Evolutionary conservation across 1,140 invertebrate species (phyloP), one percentile per base, ranked within the genome.

Genomic region (Popillia japonica): DNA sequence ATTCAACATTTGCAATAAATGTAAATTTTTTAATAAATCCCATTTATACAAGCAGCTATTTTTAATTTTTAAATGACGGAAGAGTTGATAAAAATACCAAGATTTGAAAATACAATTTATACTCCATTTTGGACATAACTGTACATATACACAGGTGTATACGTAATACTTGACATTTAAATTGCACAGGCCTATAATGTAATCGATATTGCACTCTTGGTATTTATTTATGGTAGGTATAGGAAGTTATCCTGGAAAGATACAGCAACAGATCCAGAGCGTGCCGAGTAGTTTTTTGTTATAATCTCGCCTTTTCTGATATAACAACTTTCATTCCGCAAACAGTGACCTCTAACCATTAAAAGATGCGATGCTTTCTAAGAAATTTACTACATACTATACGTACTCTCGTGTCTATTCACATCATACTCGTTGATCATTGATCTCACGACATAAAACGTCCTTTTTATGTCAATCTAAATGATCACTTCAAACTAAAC

Each of bases 281-380:
- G 14, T 55, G 48, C 48, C 48, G 48, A 6, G 48, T 55, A 34
- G 1, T 34, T 34, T 34, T 34, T 34, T 55, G n/a, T 55, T 55
- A 55, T 55, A 14, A 55, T 14, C 14, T 55, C 14, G n/a, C 48
- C 11, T 14, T 55, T 55, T 17, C 48, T 55, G 48, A 55, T 55
- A 55, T 55, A 55, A 55, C 48, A 55, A 55, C 48, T 55, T 55
- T 55, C 48, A 55, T 55, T 55, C 17, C 48, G 48, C 14, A 17
- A 55, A 55, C 48, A 55, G 48, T 55, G n/a, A 55, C 48, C 48
- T 55, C n/a, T 55, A 55, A 14, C 14, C 6, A 14, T 9, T 14
- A 14, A 44, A 44, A 44, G 42, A 44, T 44, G 48, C 14, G 48
- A 55, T 55, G 48, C 48, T 55, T 55, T 55, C 48, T 55, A 55